A percentile compares a stretch with the other conserved stretches of the same genome.
Evolutionary conservation across 92 coral and sea anemone genomes (phyloP).

Genomic region (Hydrozoanthus gracilis): DNA sequence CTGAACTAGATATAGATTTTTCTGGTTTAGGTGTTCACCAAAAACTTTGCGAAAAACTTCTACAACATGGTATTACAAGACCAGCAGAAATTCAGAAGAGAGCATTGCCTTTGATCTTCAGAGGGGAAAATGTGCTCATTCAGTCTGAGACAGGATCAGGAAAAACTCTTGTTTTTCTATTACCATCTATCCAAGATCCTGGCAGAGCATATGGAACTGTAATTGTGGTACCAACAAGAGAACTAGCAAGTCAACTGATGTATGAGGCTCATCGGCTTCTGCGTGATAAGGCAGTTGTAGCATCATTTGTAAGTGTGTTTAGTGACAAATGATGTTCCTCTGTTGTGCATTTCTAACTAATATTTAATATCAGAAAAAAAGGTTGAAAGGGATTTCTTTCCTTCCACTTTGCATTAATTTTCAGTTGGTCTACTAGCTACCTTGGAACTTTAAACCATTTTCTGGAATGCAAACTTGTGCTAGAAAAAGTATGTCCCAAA

Average conservation of each 20-base stretch:
- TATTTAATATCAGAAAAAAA: too few relatives aligned
- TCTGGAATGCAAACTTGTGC: too few relatives aligned
- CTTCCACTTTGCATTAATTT: too few relatives aligned
- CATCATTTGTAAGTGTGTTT: constrained; percentile 80
- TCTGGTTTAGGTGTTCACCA: constrained; percentile 77
- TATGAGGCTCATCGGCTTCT: constrained; percentile 81
- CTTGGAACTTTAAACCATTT: too few relatives aligned
- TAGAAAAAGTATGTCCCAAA: too few relatives aligned
- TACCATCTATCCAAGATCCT: constrained; percentile 87
- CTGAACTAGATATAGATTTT: constrained; percentile 34
- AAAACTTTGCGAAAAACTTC: constrained; percentile 70
- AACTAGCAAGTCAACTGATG: constrained; percentile 88
- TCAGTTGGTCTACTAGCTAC: too few relatives aligned
- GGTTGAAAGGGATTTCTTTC: too few relatives aligned
- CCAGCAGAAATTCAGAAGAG: constrained; percentile 76
- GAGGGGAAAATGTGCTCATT: constrained; percentile 66
- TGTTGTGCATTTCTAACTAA: too few relatives aligned
- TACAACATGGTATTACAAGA: constrained; percentile 48
- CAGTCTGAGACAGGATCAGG: constrained; percentile 94
- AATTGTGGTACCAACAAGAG: constrained; percentile 87
- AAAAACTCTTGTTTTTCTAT: constrained; percentile 79
- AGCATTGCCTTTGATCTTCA: constrained; percentile 68
- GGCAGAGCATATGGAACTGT: constrained; percentile 83
- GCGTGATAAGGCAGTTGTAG: constrained; percentile 75
- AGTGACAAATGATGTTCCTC: too few relatives aligned